Evolutionary conservation across 2,797 vertebrate genomes (phyloP), one percentile per base, ranked within the genome.

Genomic region (Hydrophis major): DNA sequence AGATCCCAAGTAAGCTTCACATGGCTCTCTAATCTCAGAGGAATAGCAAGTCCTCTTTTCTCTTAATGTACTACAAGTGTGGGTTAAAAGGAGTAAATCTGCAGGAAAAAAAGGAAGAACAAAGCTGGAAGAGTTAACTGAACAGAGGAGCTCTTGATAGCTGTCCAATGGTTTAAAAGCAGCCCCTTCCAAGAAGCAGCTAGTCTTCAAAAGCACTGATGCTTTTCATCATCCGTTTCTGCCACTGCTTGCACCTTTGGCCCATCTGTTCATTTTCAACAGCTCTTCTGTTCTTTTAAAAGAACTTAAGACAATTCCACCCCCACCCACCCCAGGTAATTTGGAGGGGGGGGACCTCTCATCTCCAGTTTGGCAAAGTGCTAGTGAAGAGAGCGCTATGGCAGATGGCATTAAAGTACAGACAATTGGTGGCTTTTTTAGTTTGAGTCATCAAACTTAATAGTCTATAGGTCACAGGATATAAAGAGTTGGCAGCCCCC

Each of bases 401-500:
- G 89, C 63, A 96, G 92, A 89, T 57, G 90, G 18, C 50, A 92
- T 47, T 63, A 87, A 92, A 92, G 50, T 28, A 60, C 0, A 91
- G 92, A 90, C 90, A 93, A 53, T 14, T 13, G 7, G 20, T 53
- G 12, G 0, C 7, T 88, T 95, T 83, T 93, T 86, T 86, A 60
- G 83, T 42, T 94, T 93, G 87, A 25, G 56, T 78, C 56, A 74
- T 60, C 92, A 95, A 96, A 94, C 0, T 20, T 50, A 93, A 96
- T 92, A 95, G 95, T 55, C 86, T 22, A 16, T 66, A 96, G 69
- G 92, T 97, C 90, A 90, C 28, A 90, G 89, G 93, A 93, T 92
- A 87, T 88, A 89, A 92, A 59, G 22, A 95, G 90, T 4, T 88
- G 47, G 50, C 28, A 95, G 14, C 6, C 2, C 47, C 91, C 12